Evolutionary conservation across 2,113 vertebrate species (phyloP).

Genomic region (Heteronetta atricapilla): DNA sequence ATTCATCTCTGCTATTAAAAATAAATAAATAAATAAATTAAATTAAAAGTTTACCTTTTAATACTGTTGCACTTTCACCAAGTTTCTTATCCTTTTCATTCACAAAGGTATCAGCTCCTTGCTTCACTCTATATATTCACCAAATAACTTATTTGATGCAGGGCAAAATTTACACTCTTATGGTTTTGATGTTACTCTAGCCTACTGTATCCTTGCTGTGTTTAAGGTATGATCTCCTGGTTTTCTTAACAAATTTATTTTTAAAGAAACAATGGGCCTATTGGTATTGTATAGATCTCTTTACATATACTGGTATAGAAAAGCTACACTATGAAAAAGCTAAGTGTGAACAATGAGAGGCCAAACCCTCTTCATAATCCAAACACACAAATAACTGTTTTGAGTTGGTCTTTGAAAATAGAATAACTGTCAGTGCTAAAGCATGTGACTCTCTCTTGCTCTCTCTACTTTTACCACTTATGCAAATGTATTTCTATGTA

Average conservation of each 20-base stretch:
- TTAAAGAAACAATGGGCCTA: not conserved
- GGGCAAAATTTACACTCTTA: not conserved
- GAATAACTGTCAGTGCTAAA: not conserved
- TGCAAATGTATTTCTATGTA: rapidly evolving
- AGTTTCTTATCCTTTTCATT: not conserved
- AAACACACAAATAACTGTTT: rapidly evolving
- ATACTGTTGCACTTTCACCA: not conserved
- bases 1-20: not conserved
- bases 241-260: not conserved
- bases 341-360: not conserved
- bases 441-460: rapidly evolving
- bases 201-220: not conserved
- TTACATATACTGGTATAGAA: rapidly evolving
- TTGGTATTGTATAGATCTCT: not conserved
- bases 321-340: not conserved
- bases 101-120: not conserved
- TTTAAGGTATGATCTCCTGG: not conserved
- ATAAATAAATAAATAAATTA: too few species aligned
- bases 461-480: not conserved
- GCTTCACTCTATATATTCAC: not conserved
- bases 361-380: not conserved
- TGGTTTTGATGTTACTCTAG: not conserved
- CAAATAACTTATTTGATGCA: not conserved
- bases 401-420: not conserved
- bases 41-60: not conserved